Evolutionary conservation across 2,113 vertebrate species (phyloP).

Genomic region (Galemys pyrenaicus): DNA sequence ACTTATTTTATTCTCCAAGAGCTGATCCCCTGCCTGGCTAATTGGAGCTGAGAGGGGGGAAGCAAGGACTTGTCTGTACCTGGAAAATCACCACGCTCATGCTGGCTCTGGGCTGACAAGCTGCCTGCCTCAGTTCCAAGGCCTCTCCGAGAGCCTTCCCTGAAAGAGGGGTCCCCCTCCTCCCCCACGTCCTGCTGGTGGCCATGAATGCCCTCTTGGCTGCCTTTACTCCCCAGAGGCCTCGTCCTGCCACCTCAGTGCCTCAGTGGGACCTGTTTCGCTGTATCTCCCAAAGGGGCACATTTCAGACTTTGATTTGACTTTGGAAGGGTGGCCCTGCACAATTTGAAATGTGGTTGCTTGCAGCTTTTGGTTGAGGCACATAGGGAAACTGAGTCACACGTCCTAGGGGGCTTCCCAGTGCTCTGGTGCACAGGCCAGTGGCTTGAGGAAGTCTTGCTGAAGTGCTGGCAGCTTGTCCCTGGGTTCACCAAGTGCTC

Average conservation of each 20-base stretch:
- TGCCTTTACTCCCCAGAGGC: background rate
- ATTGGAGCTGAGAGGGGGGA: background rate
- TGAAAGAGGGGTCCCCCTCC: too few species aligned
- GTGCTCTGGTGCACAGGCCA: background rate
- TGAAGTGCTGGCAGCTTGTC: background rate
- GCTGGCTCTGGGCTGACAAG: background rate
- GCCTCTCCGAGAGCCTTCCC: background rate
- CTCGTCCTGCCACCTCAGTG: background rate
- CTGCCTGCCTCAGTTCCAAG: background rate
- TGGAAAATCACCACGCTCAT: background rate
- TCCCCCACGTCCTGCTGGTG: background rate
- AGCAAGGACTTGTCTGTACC: background rate
- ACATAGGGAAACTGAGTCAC: constrained; percentile 1
- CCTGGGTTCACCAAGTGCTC: too few species aligned
- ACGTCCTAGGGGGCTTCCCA: too few species aligned
- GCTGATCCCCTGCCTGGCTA: background rate
- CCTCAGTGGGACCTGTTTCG: background rate
- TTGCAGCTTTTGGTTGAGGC: background rate
- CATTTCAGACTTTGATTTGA: constrained; percentile 4
- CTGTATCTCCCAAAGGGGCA: background rate
- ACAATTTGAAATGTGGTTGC: background rate
- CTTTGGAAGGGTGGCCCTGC: constrained; percentile 13
- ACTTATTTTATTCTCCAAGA: background rate
- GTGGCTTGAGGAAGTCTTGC: too few species aligned
- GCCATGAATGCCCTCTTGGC: background rate